Conservation (phyloP, 1,140 invertebrate species). For the Wasmannia auropunctata region DNA sequence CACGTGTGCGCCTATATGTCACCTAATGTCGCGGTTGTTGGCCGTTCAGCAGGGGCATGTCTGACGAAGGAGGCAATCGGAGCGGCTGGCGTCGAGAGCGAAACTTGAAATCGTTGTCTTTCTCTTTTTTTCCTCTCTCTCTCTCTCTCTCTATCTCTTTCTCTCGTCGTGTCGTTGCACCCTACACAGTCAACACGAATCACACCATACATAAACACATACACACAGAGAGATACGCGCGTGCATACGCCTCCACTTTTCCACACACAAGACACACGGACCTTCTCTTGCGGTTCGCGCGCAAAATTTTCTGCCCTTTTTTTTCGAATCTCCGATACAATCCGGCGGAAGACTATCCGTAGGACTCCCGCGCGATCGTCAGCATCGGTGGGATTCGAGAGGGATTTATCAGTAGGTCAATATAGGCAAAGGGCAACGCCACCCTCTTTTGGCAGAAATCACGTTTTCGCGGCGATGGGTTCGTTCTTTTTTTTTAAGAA, state of each 20-base stretch:
- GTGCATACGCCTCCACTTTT: conserved; percentile 31
- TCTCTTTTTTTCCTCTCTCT: neutral
- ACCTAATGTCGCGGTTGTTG: conserved; percentile 54
- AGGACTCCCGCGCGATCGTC: neutral
- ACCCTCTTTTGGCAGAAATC: neutral
- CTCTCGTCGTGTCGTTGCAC: neutral
- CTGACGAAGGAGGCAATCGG: conserved; percentile 40
- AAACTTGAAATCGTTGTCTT: conserved; percentile 49
- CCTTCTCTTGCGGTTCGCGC: neutral
- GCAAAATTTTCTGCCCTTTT: neutral
- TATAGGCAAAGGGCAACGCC: no score
- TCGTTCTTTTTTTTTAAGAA: neutral
- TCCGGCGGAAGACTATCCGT: neutral
- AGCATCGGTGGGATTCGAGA: neutral
- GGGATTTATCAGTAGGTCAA: neutral
- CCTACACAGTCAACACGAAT: conserved; percentile 65
- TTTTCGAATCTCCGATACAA: neutral
- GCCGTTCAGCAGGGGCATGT: conserved; percentile 52
- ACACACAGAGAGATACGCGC: conserved; percentile 29
- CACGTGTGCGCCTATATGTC: conserved; percentile 51
- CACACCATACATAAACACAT: conserved; percentile 64
- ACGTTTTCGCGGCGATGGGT: neutral
- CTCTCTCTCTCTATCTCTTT: neutral
- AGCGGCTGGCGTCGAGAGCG: conserved; percentile 9
- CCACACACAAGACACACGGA: conserved; percentile 45